Base-by-base conservation (phyloP, 2,888 invertebrate species). In the Micoletzkya japonica region DNA sequence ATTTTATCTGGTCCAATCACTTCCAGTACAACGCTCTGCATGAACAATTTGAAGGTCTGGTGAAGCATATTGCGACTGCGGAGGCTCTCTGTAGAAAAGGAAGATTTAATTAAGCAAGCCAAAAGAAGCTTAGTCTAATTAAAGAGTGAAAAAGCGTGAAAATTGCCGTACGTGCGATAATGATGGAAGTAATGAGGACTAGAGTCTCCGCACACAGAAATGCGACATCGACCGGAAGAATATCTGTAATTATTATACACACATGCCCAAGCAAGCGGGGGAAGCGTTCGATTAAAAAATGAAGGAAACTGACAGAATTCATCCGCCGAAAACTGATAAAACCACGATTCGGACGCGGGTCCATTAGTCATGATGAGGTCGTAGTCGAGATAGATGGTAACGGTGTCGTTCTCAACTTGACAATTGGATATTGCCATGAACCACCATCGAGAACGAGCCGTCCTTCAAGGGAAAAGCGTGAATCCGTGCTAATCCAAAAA, bases 381-480 rank as follows among this genome's bases (percentile, higher is more conserved):
- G 86, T 93, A 95, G 71, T 90, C 90, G 30, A 69, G 24, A 32
- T 20, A 69, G 34, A 69, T 30, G 7, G 59, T 32, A 14, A 36
- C 4, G 20, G 69, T 17, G 3, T 60, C 59, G 26, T 69, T 69
- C 28, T 75, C 77, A n/a, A n/a, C n/a, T n/a, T n/a, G n/a, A 85
- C 93, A 94, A 83, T 92, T 92, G 75, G 92, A 91, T 44, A 93
- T 87, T 1, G 92, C 94, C 39, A 95, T 90, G 82, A 93, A 95
- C 95, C 95, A 95, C 95, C 95, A 95, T 36, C 95, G 87, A 83
- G 93, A 93, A 64, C 95, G 89, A 0, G 91, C 90, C 0, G 93
- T 92, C 3, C 90, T 87, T 86, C 94, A 94, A 49, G 24, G 14
- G 20, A 20, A 20, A 44, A 44, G 20, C 10, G 44, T 44, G 10